Percentiles rank a stretch among this genome's conserved stretches.
Conservation (phyloP, 1,140 invertebrate genomes). For the Drosophila mojavensis region DNA sequence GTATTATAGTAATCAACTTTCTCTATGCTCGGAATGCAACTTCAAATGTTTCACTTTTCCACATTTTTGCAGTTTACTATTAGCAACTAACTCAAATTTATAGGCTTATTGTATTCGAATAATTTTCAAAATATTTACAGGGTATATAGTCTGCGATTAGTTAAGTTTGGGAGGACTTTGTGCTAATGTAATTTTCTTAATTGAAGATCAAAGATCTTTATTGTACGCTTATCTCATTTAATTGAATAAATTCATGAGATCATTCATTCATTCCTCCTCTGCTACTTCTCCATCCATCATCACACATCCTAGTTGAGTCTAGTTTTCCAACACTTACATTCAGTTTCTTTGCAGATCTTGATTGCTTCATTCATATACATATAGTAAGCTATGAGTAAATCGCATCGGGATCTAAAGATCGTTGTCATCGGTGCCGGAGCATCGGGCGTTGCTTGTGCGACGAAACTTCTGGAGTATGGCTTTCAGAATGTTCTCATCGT, state of each 20-base stretch:
- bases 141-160: too few relatives aligned
- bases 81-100: too few relatives aligned
- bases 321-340: constrained; percentile 4
- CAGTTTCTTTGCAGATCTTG: constrained; percentile 20
- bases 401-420: constrained; percentile 77
- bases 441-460: constrained; percentile 87
- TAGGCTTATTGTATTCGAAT: too few relatives aligned
- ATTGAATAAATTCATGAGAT: not conserved
- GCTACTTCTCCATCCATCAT: not conserved
- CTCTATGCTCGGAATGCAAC: too few relatives aligned
- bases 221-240: not conserved
- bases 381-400: constrained; percentile 52
- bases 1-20: too few relatives aligned
- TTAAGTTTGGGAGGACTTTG: too few relatives aligned
- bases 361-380: constrained; percentile 14
- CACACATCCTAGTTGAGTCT: not conserved
- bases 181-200: too few relatives aligned
- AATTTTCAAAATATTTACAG: too few relatives aligned
- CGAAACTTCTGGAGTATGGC: constrained; percentile 85
- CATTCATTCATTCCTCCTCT: not conserved
- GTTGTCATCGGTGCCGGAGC: constrained; percentile 87
- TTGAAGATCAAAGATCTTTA: not conserved
- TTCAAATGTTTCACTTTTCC: too few relatives aligned
- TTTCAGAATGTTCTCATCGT: constrained; percentile 85
- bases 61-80: too few relatives aligned